Conservation (phyloP, 2,888 invertebrate genomes). For the Morinoia aosen region DNA sequence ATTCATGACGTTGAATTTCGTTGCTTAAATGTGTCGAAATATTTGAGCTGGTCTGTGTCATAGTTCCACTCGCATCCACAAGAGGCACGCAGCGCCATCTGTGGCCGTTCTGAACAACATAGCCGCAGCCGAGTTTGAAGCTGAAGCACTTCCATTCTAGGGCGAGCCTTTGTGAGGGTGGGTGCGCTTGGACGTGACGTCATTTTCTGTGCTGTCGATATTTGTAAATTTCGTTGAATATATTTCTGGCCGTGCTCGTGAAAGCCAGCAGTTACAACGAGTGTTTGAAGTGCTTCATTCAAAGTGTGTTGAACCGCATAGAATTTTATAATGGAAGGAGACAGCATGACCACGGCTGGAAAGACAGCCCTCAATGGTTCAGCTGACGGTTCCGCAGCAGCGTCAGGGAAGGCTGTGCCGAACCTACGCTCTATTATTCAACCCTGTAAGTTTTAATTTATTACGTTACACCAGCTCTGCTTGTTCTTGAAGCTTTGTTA, state of each 20-base stretch:
- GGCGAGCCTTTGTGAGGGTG: background rate
- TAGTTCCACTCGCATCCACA: background rate
- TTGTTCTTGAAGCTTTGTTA: background rate
- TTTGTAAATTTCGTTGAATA: background rate
- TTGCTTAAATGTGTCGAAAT: background rate
- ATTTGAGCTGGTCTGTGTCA: background rate
- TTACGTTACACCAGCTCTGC: background rate
- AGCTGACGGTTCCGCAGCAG: conserved; percentile 15
- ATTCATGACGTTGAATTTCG: background rate
- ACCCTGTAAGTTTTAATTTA: background rate
- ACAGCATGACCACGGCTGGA: conserved; percentile 31
- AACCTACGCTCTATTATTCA: conserved; percentile 37
- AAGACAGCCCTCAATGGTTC: conserved; percentile 48
- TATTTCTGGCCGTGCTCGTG: background rate
- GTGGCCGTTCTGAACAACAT: background rate
- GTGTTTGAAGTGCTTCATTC: background rate
- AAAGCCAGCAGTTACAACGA: background rate
- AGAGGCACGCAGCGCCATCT: conserved; percentile 35
- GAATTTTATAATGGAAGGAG: conserved; percentile 5
- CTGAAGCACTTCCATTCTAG: conserved; percentile 47
- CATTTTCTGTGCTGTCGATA: background rate
- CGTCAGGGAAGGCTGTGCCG: conserved; percentile 27
- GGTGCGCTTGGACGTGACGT: conserved; percentile 10
- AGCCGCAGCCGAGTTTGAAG: conserved; percentile 39
- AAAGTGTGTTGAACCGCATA: background rate